Percentiles rank a stretch among this genome's conserved stretches.
These are phyloP conservation scores for Melanotaenia maccullochi DNA, from an alignment of 2,797 vertebrate genomes.

Conservation along the genomic window DNA sequence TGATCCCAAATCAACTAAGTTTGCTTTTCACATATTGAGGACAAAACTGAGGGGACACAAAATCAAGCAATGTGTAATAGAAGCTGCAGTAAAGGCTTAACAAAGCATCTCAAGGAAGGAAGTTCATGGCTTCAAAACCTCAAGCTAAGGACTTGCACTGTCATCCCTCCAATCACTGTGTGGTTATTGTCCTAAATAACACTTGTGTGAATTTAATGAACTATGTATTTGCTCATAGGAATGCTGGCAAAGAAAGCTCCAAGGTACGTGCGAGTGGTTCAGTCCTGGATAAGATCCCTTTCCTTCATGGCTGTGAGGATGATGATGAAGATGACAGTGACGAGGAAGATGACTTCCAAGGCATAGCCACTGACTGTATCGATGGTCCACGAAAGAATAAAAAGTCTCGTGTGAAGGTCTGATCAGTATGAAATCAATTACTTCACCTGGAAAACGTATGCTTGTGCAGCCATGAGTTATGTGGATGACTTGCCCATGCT, in stretches of 20 bases:
- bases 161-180: not conserved
- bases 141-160: not conserved
- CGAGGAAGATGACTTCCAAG: constrained; percentile 90
- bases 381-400: constrained; percentile 86
- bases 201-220: constrained; percentile 2
- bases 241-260: constrained; percentile 87
- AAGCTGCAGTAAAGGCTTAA: not conserved
- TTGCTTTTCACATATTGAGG: not conserved
- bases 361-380: constrained; percentile 83
- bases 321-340: constrained; percentile 92
- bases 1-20: not conserved
- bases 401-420: constrained; percentile 86
- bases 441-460: not conserved
- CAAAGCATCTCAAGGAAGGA: not conserved
- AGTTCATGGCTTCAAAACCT: not conserved
- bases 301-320: constrained; percentile 88
- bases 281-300: constrained; percentile 89
- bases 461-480: not conserved
- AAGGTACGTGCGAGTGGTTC: constrained; percentile 82
- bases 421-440: not conserved
- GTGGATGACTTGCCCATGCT: not conserved
- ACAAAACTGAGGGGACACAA: not conserved
- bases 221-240: constrained; percentile 73
- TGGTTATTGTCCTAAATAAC: not conserved
- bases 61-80: not conserved